These are phyloP conservation scores for Ecliptopera silaceata DNA, from an alignment of 2,888 invertebrate species.

Conservation along the genomic window DNA sequence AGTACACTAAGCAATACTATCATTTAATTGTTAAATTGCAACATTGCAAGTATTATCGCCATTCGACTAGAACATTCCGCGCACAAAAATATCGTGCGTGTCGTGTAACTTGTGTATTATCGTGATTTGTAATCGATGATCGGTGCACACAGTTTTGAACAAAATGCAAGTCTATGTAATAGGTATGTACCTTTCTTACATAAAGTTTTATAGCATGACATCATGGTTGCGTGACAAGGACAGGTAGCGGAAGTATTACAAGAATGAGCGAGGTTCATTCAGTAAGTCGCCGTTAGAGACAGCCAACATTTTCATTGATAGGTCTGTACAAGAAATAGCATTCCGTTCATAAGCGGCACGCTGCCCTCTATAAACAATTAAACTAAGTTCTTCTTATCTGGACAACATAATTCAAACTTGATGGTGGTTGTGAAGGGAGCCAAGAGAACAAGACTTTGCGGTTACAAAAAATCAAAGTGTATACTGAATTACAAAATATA, in stretches of 20 bases:
- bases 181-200: too few relatives aligned
- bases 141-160: not conserved
- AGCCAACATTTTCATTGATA: slow-evolving; percentile 26
- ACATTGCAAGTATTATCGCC: too few relatives aligned
- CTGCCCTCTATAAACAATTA: too few relatives aligned
- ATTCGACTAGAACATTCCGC: too few relatives aligned
- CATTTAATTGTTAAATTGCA: too few relatives aligned
- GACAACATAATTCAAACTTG: too few relatives aligned
- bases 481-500: too few relatives aligned
- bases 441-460: too few relatives aligned
- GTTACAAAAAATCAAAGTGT: too few relatives aligned
- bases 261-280: slow-evolving; percentile 70
- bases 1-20: too few relatives aligned
- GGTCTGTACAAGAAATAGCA: slow-evolving; percentile 48
- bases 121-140: not conserved
- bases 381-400: too few relatives aligned
- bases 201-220: slow-evolving; percentile 8
- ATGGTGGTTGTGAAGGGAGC: too few relatives aligned
- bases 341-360: slow-evolving; percentile 5
- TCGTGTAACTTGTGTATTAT: not conserved
- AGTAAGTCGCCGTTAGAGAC: slow-evolving; percentile 53
- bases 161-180: not conserved
- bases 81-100: not conserved
- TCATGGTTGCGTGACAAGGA: slow-evolving; percentile 50
- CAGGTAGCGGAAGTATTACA: slow-evolving; percentile 63